These are phyloP conservation scores for Poeciliopsis presidionis DNA, from an alignment of 2,797 vertebrate genomes.

Conservation along the genomic window DNA sequence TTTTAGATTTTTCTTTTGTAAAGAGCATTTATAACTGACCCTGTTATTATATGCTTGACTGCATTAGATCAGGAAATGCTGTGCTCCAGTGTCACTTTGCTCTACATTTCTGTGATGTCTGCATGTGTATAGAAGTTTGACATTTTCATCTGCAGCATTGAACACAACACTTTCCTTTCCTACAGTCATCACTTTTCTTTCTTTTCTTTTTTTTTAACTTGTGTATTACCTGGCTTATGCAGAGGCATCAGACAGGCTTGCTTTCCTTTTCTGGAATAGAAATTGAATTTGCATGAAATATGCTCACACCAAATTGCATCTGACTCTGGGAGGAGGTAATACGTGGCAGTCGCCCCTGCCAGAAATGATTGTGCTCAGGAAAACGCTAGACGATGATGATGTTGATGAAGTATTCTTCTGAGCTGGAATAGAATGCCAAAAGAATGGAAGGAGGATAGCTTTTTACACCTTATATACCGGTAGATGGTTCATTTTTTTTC, in stretches of 20 bases:
- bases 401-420: constrained; percentile 81
- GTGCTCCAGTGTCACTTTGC: constrained; percentile 56
- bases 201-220: constrained; percentile 62
- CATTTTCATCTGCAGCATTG: constrained; percentile 69
- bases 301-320: constrained; percentile 83
- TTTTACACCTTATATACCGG: constrained; percentile 52
- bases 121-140: constrained; percentile 70
- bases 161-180: constrained; percentile 75
- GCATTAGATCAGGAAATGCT: constrained; percentile 63
- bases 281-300: constrained; percentile 87
- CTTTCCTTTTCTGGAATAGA: constrained; percentile 77
- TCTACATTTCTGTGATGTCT: constrained; percentile 66
- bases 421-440: constrained; percentile 77
- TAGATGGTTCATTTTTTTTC: constrained; percentile 40
- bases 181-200: constrained; percentile 74
- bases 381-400: constrained; percentile 75
- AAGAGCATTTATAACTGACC: constrained; percentile 31
- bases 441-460: constrained; percentile 64
- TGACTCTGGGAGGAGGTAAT: constrained; percentile 82
- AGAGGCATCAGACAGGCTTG: constrained; percentile 69
- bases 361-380: constrained; percentile 80
- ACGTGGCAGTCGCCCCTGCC: constrained; percentile 78
- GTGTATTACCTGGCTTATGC: constrained; percentile 77
- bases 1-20: constrained; percentile 29
- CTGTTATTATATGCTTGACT: constrained; percentile 57